These are phyloP conservation scores for Yasuhikotakia modesta DNA, from an alignment of 2,797 vertebrate species.

Conservation along the genomic window DNA sequence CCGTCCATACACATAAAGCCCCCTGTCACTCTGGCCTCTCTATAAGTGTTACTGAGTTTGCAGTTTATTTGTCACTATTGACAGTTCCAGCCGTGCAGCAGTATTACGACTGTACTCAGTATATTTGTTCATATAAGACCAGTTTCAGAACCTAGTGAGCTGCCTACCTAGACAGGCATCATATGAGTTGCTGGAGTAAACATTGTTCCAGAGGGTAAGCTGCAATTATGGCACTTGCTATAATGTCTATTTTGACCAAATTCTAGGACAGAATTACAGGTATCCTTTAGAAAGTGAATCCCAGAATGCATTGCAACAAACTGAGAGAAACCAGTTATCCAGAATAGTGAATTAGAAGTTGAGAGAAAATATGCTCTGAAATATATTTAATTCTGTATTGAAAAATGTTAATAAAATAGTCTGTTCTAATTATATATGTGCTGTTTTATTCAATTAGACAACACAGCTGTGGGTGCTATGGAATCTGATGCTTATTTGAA, in stretches of 20 bases:
- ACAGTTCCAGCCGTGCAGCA: constrained; percentile 30
- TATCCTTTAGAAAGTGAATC: background rate
- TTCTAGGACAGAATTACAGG: background rate
- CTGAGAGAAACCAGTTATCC: background rate
- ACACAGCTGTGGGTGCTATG: background rate
- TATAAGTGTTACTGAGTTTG: constrained; percentile 30
- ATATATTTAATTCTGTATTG: background rate
- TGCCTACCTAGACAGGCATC: constrained; percentile 19
- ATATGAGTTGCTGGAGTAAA: background rate
- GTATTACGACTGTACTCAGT: constrained; percentile 26
- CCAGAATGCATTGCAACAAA: background rate
- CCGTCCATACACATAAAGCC: constrained; percentile 29
- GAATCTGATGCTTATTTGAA: background rate
- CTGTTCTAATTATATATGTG: background rate
- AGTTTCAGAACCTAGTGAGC: constrained; percentile 11
- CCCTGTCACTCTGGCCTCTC: constrained; percentile 41
- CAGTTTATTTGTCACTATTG: constrained; percentile 49
- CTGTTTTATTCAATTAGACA: background rate
- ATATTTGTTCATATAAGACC: constrained; percentile 26
- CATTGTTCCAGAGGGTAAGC: background rate
- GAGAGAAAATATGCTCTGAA: background rate
- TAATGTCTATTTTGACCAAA: background rate
- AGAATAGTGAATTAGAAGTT: background rate
- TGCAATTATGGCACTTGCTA: constrained; percentile 6
- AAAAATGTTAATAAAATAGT: background rate